Evolutionary conservation across 2,888 invertebrate species (phyloP), one percentile per base, ranked within the genome.

Genomic region (Brenthis ino): DNA sequence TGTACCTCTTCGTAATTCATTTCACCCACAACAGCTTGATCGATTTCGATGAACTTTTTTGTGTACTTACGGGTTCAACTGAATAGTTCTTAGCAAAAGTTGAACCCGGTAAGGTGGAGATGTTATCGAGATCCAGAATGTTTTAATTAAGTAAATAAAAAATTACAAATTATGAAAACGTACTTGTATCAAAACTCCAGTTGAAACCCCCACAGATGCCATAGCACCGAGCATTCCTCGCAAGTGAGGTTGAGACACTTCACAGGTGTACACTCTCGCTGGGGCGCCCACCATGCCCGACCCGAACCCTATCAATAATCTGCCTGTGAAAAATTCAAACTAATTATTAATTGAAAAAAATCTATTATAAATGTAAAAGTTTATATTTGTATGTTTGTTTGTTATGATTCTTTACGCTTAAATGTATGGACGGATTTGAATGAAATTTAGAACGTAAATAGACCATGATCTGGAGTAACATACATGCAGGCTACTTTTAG

Each of bases 231-330:
- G 88, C 94, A 95, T 95, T 1, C 96, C 96, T n/a, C 96, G 89
- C 0, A 96, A 88, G 80, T 96, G 95, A 0, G 96, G 96, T 74
- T 96, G 95, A 0, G 96, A 95, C 0, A 96, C 95, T 78, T 95
- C 95, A 37, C 95, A 95, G 0, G 95, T 95, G 85, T 95, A 95
- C 0, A 95, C 95, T 5, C 95, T 87, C 0, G 95, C 95, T 1
- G 95, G 95, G 0, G 95, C 95, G 0, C 95, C 95, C 47, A 95
- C 95, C 95, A 95, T 95, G 2, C 96, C 96, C 0, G 95, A 95
- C 0, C 95, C 95, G 28, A 96, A 88, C 0, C 96, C 96, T 20
- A 95, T 94, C 64, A 96, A 85, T 71, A 96, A 86, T 74, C 96
- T 89, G 8, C 92, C 92, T 93, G 84, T 57, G 60, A 58, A 13